These are phyloP conservation scores for Osmoderma eremita DNA, from an alignment of 2,888 invertebrate species.

Conservation along the genomic window DNA sequence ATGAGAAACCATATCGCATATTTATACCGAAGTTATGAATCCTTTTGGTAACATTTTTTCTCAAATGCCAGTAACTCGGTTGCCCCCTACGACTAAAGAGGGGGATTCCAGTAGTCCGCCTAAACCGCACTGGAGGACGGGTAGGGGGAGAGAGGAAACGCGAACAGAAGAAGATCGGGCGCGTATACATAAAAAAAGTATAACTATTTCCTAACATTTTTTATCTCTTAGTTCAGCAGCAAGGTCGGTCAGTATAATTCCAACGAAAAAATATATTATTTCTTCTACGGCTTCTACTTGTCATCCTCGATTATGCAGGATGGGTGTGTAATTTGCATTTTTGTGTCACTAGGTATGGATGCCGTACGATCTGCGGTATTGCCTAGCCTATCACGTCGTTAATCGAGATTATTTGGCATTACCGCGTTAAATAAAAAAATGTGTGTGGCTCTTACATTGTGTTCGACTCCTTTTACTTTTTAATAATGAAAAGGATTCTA, in stretches of 20 bases:
- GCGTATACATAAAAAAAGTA: constrained; percentile 19
- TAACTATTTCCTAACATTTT: constrained; percentile 34
- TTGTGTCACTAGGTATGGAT: constrained; percentile 28
- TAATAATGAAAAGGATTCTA: background rate
- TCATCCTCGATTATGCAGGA: constrained; percentile 33
- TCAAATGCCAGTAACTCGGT: constrained; percentile 33
- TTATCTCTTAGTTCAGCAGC: background rate
- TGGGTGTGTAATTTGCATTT: constrained; percentile 37
- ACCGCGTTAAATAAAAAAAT: constrained; percentile 12
- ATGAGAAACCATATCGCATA: constrained; percentile 28
- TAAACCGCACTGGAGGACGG: constrained; percentile 1
- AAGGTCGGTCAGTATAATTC: constrained; percentile 32
- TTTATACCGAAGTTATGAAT: constrained; percentile 37
- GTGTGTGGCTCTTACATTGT: background rate
- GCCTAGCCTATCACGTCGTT: constrained; percentile 13
- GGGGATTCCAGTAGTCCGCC: constrained; percentile 6
- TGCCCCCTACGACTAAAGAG: constrained; percentile 16
- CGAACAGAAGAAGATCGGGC: constrained; percentile 11
- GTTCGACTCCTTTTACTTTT: background rate
- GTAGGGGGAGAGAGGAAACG: background rate
- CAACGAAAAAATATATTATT: constrained; percentile 27
- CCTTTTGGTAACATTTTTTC: constrained; percentile 35
- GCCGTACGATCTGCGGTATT: background rate
- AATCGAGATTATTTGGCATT: background rate
- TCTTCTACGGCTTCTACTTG: constrained; percentile 17